Conservation (phyloP, 2,113 vertebrate genomes). For the Eurypyga helias region DNA sequence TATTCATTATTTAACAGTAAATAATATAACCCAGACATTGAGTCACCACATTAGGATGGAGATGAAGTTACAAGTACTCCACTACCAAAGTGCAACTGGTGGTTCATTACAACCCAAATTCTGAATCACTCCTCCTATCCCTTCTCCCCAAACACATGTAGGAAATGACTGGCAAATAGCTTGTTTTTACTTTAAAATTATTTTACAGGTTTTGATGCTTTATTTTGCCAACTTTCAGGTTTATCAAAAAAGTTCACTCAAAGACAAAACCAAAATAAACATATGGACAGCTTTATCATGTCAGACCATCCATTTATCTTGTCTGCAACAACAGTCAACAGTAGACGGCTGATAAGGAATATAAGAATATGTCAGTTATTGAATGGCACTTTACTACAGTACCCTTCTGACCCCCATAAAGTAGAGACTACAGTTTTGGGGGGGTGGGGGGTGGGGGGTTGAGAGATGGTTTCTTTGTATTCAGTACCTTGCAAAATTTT, state of each 20-base stretch:
- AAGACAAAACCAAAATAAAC: background rate
- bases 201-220: background rate
- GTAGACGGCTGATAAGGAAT: background rate
- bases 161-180: background rate
- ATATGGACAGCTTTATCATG: background rate
- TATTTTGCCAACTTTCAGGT: background rate
- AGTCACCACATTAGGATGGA: background rate
- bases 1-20: slow-evolving; percentile 51
- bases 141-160: background rate
- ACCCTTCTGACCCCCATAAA: background rate
- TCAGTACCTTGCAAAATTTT: background rate
- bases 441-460: too few relatives aligned
- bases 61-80: background rate
- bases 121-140: background rate
- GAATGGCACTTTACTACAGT: background rate
- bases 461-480: background rate
- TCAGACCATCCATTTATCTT: background rate
- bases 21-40: background rate
- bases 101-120: background rate
- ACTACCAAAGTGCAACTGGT: background rate
- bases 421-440: too few relatives aligned
- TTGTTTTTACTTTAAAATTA: background rate
- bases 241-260: background rate
- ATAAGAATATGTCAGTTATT: background rate
- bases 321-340: background rate